Evolutionary conservation across 2,113 vertebrate species (phyloP).

Genomic region (Cyanoramphus novaezelandiae): DNA sequence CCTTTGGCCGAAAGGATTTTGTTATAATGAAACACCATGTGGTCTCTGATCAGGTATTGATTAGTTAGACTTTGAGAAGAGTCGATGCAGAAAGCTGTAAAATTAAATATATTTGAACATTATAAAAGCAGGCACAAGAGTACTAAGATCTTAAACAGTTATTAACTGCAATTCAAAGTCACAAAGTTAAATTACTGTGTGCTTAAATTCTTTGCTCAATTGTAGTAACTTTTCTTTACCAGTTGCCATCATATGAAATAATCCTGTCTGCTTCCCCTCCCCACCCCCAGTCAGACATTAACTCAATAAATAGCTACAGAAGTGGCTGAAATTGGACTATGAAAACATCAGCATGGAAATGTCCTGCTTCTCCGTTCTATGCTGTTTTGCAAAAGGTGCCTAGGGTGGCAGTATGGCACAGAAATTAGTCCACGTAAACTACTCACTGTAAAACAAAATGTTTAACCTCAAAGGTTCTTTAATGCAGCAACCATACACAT

Average conservation of each 20-base stretch:
- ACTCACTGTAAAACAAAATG: not conserved
- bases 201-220: not conserved
- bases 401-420: not conserved
- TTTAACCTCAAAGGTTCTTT: not conserved
- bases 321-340: not conserved
- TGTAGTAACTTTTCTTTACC: not conserved
- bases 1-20: constrained; percentile 94
- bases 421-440: not conserved
- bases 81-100: constrained; percentile 80
- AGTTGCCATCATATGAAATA: not conserved
- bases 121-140: constrained; percentile 1
- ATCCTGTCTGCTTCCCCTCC: not conserved
- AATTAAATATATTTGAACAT: constrained; percentile 60
- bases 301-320: not conserved
- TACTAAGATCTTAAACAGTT: not conserved
- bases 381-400: not conserved
- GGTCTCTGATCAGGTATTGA: constrained; percentile 86
- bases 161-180: not conserved
- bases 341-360: not conserved
- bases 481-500: not conserved
- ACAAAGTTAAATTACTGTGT: not conserved
- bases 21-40: constrained; percentile 94
- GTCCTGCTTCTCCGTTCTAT: not conserved
- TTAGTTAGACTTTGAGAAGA: constrained; percentile 79
- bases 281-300: not conserved